Conservation (phyloP, 2,113 vertebrate genomes). For the Zosterops borbonicus region DNA sequence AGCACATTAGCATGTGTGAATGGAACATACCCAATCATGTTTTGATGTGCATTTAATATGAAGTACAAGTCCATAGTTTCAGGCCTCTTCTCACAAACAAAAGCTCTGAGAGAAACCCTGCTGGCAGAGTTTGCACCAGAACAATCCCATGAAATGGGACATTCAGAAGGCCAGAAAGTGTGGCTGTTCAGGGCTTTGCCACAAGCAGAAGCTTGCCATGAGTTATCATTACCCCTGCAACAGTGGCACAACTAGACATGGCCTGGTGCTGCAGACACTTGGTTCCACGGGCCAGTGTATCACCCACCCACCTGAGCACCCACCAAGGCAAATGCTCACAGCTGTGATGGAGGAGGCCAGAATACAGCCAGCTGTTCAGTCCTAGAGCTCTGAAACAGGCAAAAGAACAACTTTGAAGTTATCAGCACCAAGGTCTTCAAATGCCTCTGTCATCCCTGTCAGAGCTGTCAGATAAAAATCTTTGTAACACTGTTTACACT, state of each 20-base stretch:
- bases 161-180: not conserved
- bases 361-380: accelerated
- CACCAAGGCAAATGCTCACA: not conserved
- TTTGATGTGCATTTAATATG: not conserved
- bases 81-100: not conserved
- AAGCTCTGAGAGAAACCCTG: not conserved
- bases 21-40: not conserved
- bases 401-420: not conserved
- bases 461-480: not conserved
- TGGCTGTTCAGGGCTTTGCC: not conserved
- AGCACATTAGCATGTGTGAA: not conserved
- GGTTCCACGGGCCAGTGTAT: not conserved
- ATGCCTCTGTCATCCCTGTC: not conserved
- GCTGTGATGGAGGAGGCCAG: not conserved
- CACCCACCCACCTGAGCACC: not conserved
- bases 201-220: not conserved
- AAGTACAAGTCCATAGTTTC: not conserved
- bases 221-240: not conserved
- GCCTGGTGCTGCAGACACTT: not conserved
- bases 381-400: not conserved
- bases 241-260: not conserved
- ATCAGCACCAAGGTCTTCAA: not conserved
- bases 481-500: not conserved
- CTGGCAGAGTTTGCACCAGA: not conserved
- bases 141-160: not conserved